These are phyloP conservation scores for Pseudochaenichthys georgianus DNA, from an alignment of 2,797 vertebrate species.

Conservation along the genomic window DNA sequence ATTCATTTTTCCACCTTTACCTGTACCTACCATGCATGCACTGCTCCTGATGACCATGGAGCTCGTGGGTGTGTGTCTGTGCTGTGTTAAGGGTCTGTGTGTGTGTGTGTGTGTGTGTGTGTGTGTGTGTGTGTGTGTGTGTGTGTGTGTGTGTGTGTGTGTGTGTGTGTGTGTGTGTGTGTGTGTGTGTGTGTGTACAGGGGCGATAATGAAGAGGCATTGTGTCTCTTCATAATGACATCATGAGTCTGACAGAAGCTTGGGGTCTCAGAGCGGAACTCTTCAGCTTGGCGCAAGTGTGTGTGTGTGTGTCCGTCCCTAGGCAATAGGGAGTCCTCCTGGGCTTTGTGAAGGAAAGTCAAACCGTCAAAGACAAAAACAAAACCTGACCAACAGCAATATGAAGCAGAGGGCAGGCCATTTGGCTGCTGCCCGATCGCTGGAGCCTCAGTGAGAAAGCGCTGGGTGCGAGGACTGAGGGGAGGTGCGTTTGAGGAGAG, in stretches of 20 bases:
- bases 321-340: conserved; percentile 78
- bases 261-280: conserved; percentile 73
- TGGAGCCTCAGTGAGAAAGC: conserved; percentile 57
- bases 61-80: conserved; percentile 23
- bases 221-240: conserved; percentile 82
- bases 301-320: conserved; percentile 66
- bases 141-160: too few species aligned
- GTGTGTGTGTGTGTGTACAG: conserved; percentile 1
- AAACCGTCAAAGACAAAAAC: conserved; percentile 83
- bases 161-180: too few species aligned
- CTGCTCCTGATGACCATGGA: conserved; percentile 13
- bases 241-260: conserved; percentile 85
- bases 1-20: background rate
- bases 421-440: conserved; percentile 74
- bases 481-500: conserved; percentile 49
- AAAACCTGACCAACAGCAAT: conserved; percentile 84
- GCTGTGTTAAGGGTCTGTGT: conserved; percentile 20
- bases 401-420: conserved; percentile 81
- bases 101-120: conserved; percentile 1
- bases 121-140: too few species aligned
- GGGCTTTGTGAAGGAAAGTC: conserved; percentile 82
- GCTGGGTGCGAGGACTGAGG: conserved; percentile 45
- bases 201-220: conserved; percentile 68
- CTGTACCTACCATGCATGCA: conserved; percentile 16
- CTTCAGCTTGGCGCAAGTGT: conserved; percentile 75